phyloP scores from a whole-genome alignment of 2,113 vertebrate genomes.

The Melanotaenia duboulayi region DNA sequence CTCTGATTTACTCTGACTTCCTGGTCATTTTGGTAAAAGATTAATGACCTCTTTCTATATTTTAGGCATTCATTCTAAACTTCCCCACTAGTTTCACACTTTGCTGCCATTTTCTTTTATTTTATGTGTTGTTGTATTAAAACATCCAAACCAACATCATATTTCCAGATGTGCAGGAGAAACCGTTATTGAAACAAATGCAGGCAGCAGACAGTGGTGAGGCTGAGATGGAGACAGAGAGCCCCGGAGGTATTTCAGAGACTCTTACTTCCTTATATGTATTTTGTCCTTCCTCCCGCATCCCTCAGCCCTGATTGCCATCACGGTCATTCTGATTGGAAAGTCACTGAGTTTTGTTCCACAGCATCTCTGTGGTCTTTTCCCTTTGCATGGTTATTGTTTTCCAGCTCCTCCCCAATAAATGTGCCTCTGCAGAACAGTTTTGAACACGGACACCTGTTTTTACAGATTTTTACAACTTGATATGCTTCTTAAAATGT shows the following conservation, averaged over 20 bases:
- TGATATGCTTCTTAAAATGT: no score
- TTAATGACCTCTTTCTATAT: background rate
- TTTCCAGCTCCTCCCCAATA: constrained; percentile 35
- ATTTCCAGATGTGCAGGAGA: constrained; percentile 84
- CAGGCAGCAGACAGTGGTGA: constrained; percentile 73
- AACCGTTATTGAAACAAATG: constrained; percentile 77
- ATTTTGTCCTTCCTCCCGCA: constrained; percentile 35
- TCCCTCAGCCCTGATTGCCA: constrained; percentile 24
- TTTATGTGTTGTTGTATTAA: constrained; percentile 26
- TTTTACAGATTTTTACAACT: background rate
- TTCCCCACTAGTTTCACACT: constrained; percentile 8
- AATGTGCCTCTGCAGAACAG: constrained; percentile 12
- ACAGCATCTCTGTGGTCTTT: constrained; percentile 30
- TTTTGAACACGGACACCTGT: constrained; percentile 23
- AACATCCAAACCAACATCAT: constrained; percentile 63
- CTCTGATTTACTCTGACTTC: no score
- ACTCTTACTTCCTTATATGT: constrained; percentile 35
- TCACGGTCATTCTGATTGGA: constrained; percentile 36
- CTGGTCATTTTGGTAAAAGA: background rate
- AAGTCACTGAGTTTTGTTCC: constrained; percentile 31
- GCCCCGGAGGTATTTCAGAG: constrained; percentile 82
- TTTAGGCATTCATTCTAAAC: background rate
- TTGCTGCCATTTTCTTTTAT: constrained; percentile 28
- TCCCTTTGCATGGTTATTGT: constrained; percentile 61
- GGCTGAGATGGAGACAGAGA: constrained; percentile 72